These are phyloP conservation scores for Disparrhopalites patrizii DNA, from an alignment of 2,888 invertebrate genomes.

Conservation along the genomic window DNA sequence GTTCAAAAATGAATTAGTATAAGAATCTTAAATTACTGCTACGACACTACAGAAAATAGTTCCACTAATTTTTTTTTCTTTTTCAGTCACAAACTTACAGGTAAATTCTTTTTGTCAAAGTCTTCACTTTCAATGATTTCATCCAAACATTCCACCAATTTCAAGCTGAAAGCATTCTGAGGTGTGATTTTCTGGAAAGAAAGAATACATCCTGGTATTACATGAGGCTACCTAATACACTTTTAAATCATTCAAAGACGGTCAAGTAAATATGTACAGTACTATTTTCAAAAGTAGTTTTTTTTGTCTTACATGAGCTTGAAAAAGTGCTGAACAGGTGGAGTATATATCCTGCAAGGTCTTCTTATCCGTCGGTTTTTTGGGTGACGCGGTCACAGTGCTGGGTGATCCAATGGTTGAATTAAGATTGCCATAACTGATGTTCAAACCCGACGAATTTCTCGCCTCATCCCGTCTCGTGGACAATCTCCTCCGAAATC, in stretches of 20 bases:
- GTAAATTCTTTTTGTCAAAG: slow-evolving; percentile 43
- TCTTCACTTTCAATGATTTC: slow-evolving; percentile 39
- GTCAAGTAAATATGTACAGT: background rate
- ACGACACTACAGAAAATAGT: background rate
- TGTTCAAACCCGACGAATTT: background rate
- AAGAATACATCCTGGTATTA: background rate
- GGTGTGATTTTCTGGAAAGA: slow-evolving; percentile 39
- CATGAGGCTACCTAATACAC: background rate
- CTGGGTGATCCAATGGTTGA: slow-evolving; percentile 1
- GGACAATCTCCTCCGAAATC: slow-evolving; percentile 14
- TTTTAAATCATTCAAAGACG: background rate
- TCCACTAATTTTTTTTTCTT: too few relatives aligned
- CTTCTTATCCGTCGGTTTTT: slow-evolving; percentile 18
- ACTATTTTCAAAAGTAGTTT: too few relatives aligned
- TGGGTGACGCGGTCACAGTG: background rate
- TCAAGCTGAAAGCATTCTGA: slow-evolving; percentile 42
- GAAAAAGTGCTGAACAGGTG: slow-evolving; percentile 38
- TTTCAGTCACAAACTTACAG: slow-evolving; percentile 24
- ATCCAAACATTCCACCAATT: slow-evolving; percentile 42
- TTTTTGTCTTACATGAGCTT: slow-evolving; percentile 39
- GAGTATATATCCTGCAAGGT: slow-evolving; percentile 39
- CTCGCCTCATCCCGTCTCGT: slow-evolving; percentile 3
- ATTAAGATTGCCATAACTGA: slow-evolving; percentile 27
- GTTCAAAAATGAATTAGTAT: background rate
- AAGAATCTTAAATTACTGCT: background rate